Evolutionary conservation across 1,140 invertebrate species (phyloP), one percentile per base, ranked within the genome.

Genomic region (Oedothorax gibbosus): DNA sequence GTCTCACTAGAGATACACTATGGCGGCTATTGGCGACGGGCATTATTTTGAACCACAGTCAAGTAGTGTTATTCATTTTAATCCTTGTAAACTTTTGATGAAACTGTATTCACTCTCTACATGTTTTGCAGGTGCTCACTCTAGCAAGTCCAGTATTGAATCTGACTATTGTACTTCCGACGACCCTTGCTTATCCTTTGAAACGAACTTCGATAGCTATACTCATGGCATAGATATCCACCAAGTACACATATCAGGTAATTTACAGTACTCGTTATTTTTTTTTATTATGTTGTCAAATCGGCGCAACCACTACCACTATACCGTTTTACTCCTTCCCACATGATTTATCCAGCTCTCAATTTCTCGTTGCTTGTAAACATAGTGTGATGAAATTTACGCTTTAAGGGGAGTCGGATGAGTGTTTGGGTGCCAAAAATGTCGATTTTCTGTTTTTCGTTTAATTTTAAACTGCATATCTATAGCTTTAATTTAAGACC

Each of bases 221-320:
- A 95, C 94, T 0, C 92, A 92, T 88, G 94, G 94, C 56, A 93
- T 95, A 81, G 92, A 94, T 88, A 91, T 94, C 20, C 93, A 94
- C 88, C 93, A 93, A 89, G 91, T 93, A 84, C 89, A 87, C 84
- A 88, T 92, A 53, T 88, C 90, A 85, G 91, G 90, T 90, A 87
- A 14, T 18, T 68, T 54, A 18, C 15, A 35, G 18, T 21, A 68
- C 18, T 49, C 15, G 62, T 82, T 35, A n/a, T 20, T 11, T 21
- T 57, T 56, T 7, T 0, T 60, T 14, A 6, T 12, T 15, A 72
- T 51, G 35, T 72, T 20, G 15, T 72, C 35, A 72, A 66, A n/a
- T 66, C 51, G 6, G 12, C 18, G n/a, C 57, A 12, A 60, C n/a
- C n/a, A 2, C n/a, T 60, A 7, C 6, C n/a, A 60, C n/a, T 60